Percentiles rank a stretch among this genome's conserved stretches.
phyloP scores from a whole-genome alignment of 2,888 invertebrate genomes.

The Acrobasis suavella region DNA sequence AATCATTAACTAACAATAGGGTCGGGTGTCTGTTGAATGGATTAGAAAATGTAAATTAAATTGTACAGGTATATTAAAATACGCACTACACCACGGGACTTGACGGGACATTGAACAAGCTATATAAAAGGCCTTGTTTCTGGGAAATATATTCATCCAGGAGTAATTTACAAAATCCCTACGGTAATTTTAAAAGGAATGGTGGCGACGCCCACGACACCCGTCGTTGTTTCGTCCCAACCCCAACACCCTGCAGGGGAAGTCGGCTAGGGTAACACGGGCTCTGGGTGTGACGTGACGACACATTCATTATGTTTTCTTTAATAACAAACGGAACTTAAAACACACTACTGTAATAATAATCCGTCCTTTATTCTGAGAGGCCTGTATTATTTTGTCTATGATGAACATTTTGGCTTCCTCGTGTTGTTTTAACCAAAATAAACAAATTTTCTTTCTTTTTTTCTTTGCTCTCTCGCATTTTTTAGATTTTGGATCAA shows the following conservation, averaged over 20 bases:
- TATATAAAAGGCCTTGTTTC: conserved; percentile 36
- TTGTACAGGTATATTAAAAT: conserved; percentile 24
- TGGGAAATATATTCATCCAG: conserved; percentile 44
- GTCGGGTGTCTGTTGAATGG: conserved; percentile 10
- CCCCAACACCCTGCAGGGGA: conserved; percentile 16
- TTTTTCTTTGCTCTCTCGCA: too few relatives aligned
- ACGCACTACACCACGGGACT: conserved; percentile 4
- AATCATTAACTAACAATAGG: conserved; percentile 27
- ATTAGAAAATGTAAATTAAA: conserved; percentile 27
- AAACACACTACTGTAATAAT: conserved; percentile 8
- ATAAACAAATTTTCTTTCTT: too few relatives aligned
- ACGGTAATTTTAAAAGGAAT: not conserved
- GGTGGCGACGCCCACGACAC: conserved; percentile 29
- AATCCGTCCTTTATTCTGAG: not conserved
- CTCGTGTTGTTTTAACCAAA: too few relatives aligned
- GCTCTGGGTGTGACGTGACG: conserved; percentile 24
- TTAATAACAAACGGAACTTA: conserved; percentile 37
- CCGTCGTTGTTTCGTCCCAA: conserved; percentile 42
- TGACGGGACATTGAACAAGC: conserved; percentile 16
- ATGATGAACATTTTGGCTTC: conserved; percentile 6
- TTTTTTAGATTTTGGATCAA: conserved; percentile 42
- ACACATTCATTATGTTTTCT: conserved; percentile 44
- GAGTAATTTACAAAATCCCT: conserved; percentile 39
- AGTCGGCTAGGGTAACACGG: conserved; percentile 14
- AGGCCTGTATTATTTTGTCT: conserved; percentile 6